Conservation (phyloP, 2,888 invertebrate genomes). For the Chrysolina haemoptera region DNA sequence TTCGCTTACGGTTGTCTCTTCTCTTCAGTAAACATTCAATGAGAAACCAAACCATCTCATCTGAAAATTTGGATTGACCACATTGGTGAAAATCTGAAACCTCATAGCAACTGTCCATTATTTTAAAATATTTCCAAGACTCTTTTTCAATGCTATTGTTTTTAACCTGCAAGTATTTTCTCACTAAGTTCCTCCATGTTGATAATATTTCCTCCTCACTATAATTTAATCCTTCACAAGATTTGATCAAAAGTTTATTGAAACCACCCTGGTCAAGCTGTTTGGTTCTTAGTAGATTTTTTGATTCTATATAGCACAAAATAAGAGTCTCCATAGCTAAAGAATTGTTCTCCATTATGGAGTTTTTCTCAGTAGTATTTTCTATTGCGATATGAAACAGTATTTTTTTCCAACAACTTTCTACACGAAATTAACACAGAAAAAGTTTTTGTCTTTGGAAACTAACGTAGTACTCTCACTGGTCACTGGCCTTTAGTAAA, state of each 20-base stretch:
- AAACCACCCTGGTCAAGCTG: slow-evolving; percentile 35
- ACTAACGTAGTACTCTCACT: not conserved
- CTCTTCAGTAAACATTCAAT: slow-evolving; percentile 37
- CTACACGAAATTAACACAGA: not conserved
- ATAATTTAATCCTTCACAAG: slow-evolving; percentile 26
- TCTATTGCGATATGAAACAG: not conserved
- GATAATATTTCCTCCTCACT: slow-evolving; percentile 38
- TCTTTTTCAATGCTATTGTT: slow-evolving; percentile 32
- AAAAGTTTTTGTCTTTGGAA: not conserved
- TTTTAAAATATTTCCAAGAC: slow-evolving; percentile 44
- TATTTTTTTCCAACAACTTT: not conserved
- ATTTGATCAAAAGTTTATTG: slow-evolving; percentile 29
- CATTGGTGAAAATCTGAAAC: slow-evolving; percentile 22
- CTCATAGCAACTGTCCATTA: slow-evolving; percentile 48
- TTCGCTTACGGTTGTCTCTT: slow-evolving; percentile 15
- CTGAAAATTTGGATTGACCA: slow-evolving; percentile 34
- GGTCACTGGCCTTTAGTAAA: too few species aligned
- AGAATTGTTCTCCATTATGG: slow-evolving; percentile 30
- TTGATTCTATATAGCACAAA: slow-evolving; percentile 35
- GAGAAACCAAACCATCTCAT: slow-evolving; percentile 37
- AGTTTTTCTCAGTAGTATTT: not conserved
- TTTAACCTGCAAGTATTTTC: slow-evolving; percentile 42
- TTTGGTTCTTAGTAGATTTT: slow-evolving; percentile 34
- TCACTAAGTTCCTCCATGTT: slow-evolving; percentile 43
- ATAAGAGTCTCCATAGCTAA: slow-evolving; percentile 32